Base-by-base conservation (phyloP, 2,888 invertebrate species). In the Empis livida region DNA sequence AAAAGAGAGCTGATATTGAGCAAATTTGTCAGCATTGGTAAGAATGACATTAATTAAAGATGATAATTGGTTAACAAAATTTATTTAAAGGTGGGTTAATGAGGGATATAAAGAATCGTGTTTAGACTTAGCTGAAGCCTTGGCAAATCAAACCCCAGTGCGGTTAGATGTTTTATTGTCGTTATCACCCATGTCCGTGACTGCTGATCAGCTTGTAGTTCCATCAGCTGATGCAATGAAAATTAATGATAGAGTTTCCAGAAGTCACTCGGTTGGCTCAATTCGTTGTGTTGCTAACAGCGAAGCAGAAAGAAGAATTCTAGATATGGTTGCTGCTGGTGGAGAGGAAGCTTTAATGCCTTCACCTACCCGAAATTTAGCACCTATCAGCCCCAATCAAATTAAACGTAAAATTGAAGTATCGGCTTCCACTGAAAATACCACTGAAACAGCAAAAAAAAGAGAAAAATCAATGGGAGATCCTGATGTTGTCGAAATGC, bases 1-100 rank as follows among this genome's bases (percentile, higher is more conserved):
- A 81, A 43, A 81, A 86, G 61, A 78, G 97, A 54, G 93, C 95
- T 10, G 88, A 87, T 59, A 91, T 99, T 54, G 86, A 89, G 52
- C 91, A 90, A 65, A 94, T 99, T 53, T 94, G 96, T 64, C 81
- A 83, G 41, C 91, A 99, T 72, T 87, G 91, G 89, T 75, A 61
- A 71, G 72, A 69, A 51, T 40, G n/a, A 23, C 1, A 42, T 27
- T 11, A 14, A 13, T 14, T 30, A 3, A 14, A 15, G 2, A 42
- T 1, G 8, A 15, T 10, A 27, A 42, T 14, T 15, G 9, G 8
- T 45, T 17, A 43, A 40, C n/a, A n/a, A 43, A 44, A 17, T 5
- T 49, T 31, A 17, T 47, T 30, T 45, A 47, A 54, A 75, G 75
- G 30, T 99, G 97, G 97, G 88, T 97, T 51, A 96, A 97, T 67